Evolutionary conservation across 92 coral and sea anemone genomes (phyloP).

Genomic region (Parazoanthus atlanticus): DNA sequence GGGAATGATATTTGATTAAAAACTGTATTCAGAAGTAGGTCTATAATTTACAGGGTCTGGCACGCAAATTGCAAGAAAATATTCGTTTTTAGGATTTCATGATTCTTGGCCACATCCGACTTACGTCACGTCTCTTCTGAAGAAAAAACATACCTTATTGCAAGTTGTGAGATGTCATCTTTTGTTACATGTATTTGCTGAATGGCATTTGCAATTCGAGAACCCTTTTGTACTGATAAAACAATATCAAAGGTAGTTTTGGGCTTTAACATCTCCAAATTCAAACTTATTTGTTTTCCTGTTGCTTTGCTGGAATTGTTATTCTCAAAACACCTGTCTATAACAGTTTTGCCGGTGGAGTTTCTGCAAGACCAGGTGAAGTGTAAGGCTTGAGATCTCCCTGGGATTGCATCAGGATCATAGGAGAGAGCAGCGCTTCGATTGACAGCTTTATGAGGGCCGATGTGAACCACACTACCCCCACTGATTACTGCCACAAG

Average conservation of each 20-base stretch:
- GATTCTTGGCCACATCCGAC: too few relatives aligned
- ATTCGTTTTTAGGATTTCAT: too few relatives aligned
- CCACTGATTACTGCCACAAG: constrained; percentile 12
- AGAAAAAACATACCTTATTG: background rate
- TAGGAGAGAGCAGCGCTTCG: constrained; percentile 10
- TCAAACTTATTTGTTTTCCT: background rate
- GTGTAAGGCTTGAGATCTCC: background rate
- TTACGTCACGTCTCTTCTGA: too few relatives aligned
- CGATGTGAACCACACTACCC: background rate
- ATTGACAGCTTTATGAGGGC: background rate
- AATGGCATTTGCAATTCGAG: background rate
- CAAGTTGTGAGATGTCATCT: background rate
- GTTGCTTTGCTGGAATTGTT: background rate
- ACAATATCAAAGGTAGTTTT: background rate
- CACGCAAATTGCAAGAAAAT: too few relatives aligned
- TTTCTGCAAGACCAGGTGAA: constrained; percentile 5
- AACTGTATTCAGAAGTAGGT: too few relatives aligned
- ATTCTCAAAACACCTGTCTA: background rate
- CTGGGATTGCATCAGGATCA: constrained; percentile 1
- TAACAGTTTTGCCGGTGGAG: background rate
- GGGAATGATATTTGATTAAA: too few relatives aligned
- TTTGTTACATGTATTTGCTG: background rate
- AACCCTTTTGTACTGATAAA: background rate
- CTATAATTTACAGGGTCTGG: too few relatives aligned
- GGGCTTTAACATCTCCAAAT: background rate